Base-by-base conservation (phyloP, 2,113 vertebrate genomes). In the Paradoxurus hermaphroditus region DNA sequence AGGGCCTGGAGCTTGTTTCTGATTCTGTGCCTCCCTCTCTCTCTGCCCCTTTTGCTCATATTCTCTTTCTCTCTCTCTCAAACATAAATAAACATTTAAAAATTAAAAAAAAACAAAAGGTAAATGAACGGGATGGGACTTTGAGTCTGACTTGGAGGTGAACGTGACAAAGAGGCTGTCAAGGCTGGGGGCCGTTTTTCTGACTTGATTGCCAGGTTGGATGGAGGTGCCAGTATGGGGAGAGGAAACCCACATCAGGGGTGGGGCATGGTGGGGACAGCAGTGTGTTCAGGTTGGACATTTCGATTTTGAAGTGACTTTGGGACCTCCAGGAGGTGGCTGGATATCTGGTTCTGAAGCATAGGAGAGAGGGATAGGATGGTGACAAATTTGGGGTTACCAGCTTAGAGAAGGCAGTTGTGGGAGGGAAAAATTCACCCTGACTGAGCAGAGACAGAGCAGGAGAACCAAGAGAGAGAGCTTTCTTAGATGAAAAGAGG, bases 401-500 rank as follows among this genome's bases (percentile, higher is more conserved):
- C 12, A 29, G 15, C 29, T 12, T 29, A 44, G 67, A 85, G 56
- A 79, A 81, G 73, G 83, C 25, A 75, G 4, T 78, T 88, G 49
- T 68, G 56, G 56, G 70, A 68, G 23, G 56, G 36, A 31, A 49
- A 41, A 34, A 68, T 77, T 91, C 77, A n/a, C 31, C 19, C 29
- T 21, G 49, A 9, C n/a, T 56, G 53, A 67, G 31, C 23, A 65
- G 29, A 82, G 88, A 36, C 41, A 19, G n/a, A 70, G 96, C 51
- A 67, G 49, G 68, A 92, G 31, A 86, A 29, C 53, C 19, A 27
- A 51, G 49, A 70, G 8, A 36, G n/a, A 25, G 62, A 75, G 34
- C 23, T 87, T 92, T 65, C 59, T 96, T 89, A 94, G 44, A 79
- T 92, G 15, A 25, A 18, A 90, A 70, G 83, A 93, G 73, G 41